These are phyloP conservation scores for Fratercula arctica DNA, from an alignment of 2,797 vertebrate species.

Conservation along the genomic window DNA sequence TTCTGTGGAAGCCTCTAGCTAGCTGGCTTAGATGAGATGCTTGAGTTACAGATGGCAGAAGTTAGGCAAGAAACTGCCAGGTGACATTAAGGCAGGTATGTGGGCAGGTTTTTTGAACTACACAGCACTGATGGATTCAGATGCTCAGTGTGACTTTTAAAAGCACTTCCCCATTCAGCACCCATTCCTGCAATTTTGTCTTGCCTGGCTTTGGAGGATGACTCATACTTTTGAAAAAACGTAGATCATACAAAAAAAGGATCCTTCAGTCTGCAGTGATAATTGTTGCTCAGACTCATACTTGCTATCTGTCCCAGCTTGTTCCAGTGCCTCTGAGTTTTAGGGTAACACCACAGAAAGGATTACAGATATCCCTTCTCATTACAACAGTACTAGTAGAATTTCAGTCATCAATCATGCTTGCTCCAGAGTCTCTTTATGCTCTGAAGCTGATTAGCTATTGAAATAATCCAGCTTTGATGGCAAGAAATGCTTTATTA, in stretches of 20 bases:
- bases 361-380: conserved; percentile 19
- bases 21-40: not conserved
- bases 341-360: not conserved
- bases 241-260: not conserved
- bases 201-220: not conserved
- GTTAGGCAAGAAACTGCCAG: not conserved
- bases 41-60: not conserved
- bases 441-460: conserved; percentile 32
- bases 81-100: not conserved
- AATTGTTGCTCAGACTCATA: not conserved
- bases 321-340: not conserved
- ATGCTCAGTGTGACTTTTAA: not conserved
- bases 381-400: not conserved
- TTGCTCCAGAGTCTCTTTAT: not conserved
- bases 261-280: not conserved
- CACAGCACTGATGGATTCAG: not conserved
- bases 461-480: conserved; percentile 32
- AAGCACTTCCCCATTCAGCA: not conserved
- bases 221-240: not conserved
- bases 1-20: not conserved
- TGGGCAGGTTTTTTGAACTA: not conserved
- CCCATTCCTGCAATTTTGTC: not conserved
- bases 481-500: not conserved
- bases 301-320: not conserved
- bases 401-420: not conserved